Percentiles rank a stretch among this genome's conserved stretches.
phyloP scores from a whole-genome alignment of 2,888 invertebrate genomes.

The Drosophila mettleri region DNA sequence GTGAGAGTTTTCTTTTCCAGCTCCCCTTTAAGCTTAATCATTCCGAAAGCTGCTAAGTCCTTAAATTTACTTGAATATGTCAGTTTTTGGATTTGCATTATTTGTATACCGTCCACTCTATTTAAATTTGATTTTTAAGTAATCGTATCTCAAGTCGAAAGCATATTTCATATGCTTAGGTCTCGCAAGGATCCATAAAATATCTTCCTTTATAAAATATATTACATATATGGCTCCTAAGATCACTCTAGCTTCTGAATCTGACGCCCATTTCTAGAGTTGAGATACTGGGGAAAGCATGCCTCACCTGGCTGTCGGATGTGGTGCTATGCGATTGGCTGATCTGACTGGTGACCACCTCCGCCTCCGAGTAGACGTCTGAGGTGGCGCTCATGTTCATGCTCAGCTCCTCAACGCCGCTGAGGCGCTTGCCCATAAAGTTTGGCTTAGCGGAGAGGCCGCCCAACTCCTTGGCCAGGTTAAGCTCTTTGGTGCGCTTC shows the following conservation, averaged over 20 bases:
- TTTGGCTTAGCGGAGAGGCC: slow-evolving; percentile 71
- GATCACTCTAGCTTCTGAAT: neutral
- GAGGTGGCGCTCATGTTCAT: slow-evolving; percentile 84
- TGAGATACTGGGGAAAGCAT: neutral
- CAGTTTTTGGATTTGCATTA: too few species aligned
- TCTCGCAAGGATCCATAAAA: too few species aligned
- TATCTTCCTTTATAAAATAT: too few species aligned
- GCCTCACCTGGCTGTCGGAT: slow-evolving; percentile 90
- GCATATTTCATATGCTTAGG: neutral
- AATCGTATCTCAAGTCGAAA: neutral
- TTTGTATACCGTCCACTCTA: too few species aligned
- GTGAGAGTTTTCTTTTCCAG: too few species aligned
- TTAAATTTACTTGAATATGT: too few species aligned
- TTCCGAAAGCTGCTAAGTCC: too few species aligned
- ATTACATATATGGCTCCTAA: too few species aligned
- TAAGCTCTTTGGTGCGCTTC: slow-evolving; percentile 89
- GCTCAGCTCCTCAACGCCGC: slow-evolving; percentile 85
- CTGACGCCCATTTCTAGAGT: neutral
- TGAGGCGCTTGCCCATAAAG: slow-evolving; percentile 81
- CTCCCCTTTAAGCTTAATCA: too few species aligned
- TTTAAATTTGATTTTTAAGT: neutral
- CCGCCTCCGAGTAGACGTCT: slow-evolving; percentile 80
- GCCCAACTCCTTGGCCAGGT: slow-evolving; percentile 86
- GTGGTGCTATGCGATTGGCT: slow-evolving; percentile 91
- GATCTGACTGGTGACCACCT: slow-evolving; percentile 85